Percentiles rank a stretch among this genome's conserved stretches.
phyloP scores from a whole-genome alignment of 2,888 invertebrate species.

The Phaonia tiefii region DNA sequence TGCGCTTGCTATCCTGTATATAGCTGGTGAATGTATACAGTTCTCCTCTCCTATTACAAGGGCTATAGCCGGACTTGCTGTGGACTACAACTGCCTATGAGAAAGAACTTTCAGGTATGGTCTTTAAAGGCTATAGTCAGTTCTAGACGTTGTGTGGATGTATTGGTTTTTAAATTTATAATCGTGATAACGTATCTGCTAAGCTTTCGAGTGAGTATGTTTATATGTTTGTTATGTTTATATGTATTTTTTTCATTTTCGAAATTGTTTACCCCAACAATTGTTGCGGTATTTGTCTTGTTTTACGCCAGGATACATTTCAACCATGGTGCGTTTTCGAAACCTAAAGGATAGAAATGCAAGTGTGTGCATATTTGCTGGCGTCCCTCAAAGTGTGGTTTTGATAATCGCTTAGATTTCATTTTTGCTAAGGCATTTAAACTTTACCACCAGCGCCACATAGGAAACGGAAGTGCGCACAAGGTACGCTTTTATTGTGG shows the following conservation, averaged over 20 bases:
- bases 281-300: constrained; percentile 30
- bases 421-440: constrained; percentile 55
- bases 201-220: constrained; percentile 61
- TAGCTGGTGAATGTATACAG: too few relatives aligned
- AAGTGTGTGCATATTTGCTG: background rate
- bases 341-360: background rate
- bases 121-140: background rate
- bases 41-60: too few relatives aligned
- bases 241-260: constrained; percentile 27
- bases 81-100: constrained; percentile 24
- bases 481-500: constrained; percentile 24
- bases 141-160: constrained; percentile 9
- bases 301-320: background rate
- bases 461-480: constrained; percentile 58
- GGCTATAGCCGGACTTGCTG: background rate
- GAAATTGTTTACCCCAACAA: background rate
- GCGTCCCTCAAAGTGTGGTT: constrained; percentile 48
- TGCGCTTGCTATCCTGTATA: too few relatives aligned
- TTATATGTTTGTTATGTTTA: constrained; percentile 56
- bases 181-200: constrained; percentile 66
- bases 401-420: constrained; percentile 62
- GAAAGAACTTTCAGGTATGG: background rate
- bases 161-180: constrained; percentile 55
- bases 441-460: constrained; percentile 31
- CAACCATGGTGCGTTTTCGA: background rate